Percentiles rank a stretch among this genome's conserved stretches.
Evolutionary conservation across 2,888 invertebrate genomes (phyloP).

Genomic region (Acleris sparsana): DNA sequence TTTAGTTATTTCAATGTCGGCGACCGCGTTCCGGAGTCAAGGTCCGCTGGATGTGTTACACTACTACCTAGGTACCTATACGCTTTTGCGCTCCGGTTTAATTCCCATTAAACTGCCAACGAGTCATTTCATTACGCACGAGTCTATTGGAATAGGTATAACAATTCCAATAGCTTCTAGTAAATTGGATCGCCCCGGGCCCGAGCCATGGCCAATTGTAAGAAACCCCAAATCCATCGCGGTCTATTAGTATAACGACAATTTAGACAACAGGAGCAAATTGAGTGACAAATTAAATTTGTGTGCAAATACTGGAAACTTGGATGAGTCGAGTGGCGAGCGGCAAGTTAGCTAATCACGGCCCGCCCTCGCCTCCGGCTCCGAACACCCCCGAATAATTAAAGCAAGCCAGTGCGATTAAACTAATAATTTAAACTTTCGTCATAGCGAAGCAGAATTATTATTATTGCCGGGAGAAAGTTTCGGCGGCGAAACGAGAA

Average conservation of each 20-base stretch:
- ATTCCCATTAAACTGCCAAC: slow-evolving; percentile 1
- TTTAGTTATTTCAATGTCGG: slow-evolving; percentile 41
- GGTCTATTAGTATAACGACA: slow-evolving; percentile 42
- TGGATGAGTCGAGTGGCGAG: slow-evolving; percentile 48
- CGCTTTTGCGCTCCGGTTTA: background rate
- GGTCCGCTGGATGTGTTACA: slow-evolving; percentile 38
- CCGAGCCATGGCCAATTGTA: background rate
- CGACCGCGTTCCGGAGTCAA: slow-evolving; percentile 43
- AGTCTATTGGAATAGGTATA: slow-evolving; percentile 3
- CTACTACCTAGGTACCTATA: background rate
- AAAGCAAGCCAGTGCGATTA: slow-evolving; percentile 75
- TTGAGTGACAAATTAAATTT: slow-evolving; percentile 61
- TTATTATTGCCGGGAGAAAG: slow-evolving; percentile 75
- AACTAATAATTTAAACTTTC: slow-evolving; percentile 82
- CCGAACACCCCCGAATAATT: slow-evolving; percentile 59
- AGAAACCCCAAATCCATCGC: slow-evolving; percentile 23
- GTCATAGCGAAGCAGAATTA: slow-evolving; percentile 77
- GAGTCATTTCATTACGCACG: background rate
- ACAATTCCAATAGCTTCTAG: background rate
- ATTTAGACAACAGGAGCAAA: slow-evolving; percentile 53
- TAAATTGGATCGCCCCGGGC: slow-evolving; percentile 1
- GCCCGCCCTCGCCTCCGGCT: slow-evolving; percentile 40
- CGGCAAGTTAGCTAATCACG: slow-evolving; percentile 60
- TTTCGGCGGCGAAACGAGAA: slow-evolving; percentile 73
- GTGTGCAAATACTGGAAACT: slow-evolving; percentile 59